Percentiles rank a stretch among this genome's conserved stretches.
Evolutionary conservation across 1,140 invertebrate species (phyloP).

Genomic region (Cataglyphis hispanica): DNA sequence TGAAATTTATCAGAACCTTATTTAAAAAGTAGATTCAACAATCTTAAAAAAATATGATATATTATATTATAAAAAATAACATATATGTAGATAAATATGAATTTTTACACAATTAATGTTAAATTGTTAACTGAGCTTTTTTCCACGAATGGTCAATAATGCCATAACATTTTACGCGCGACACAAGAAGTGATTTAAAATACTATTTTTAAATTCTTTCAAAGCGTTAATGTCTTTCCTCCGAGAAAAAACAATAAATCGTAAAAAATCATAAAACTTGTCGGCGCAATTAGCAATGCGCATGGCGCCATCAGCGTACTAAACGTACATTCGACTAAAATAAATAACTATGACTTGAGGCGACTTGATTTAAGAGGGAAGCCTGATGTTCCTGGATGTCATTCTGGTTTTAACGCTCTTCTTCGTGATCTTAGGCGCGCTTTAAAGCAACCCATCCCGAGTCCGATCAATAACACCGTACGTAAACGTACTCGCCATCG

Average conservation of each 20-base stretch:
- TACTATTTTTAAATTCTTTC: slow-evolving; percentile 14
- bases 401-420: slow-evolving; percentile 50
- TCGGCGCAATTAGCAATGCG: slow-evolving; percentile 44
- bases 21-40: neutral
- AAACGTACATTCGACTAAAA: slow-evolving; percentile 50
- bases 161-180: neutral
- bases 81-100: neutral
- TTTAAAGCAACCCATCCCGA: slow-evolving; percentile 61
- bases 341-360: slow-evolving; percentile 52
- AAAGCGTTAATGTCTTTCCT: neutral
- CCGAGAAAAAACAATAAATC: neutral
- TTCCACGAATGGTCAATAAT: neutral
- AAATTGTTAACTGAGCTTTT: neutral
- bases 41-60: neutral
- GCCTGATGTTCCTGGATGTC: slow-evolving; percentile 47
- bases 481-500: slow-evolving; percentile 15
- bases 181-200: slow-evolving; percentile 8
- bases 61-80: neutral
- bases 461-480: slow-evolving; percentile 43
- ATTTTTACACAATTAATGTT: neutral
- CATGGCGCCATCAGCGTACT: slow-evolving; percentile 24
- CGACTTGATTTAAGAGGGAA: slow-evolving; percentile 68
- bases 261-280: slow-evolving; percentile 44
- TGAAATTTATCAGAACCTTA: neutral
- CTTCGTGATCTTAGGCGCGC: slow-evolving; percentile 55